These are phyloP conservation scores for Alosa sapidissima DNA, from an alignment of 2,797 vertebrate species.

Conservation along the genomic window DNA sequence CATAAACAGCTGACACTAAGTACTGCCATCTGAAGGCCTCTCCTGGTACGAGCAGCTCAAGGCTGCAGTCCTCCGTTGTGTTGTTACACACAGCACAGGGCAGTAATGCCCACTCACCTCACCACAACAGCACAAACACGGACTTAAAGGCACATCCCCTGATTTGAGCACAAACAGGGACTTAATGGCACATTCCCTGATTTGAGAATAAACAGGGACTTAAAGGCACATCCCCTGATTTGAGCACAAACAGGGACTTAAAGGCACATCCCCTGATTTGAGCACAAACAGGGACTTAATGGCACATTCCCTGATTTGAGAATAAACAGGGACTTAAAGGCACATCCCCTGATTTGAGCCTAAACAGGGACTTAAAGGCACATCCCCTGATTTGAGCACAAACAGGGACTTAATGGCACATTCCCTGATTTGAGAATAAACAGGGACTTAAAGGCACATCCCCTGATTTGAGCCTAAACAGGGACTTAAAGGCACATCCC, in stretches of 20 bases:
- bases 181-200: too few relatives aligned
- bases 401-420: neutral
- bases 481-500: neutral
- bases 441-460: neutral
- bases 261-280: too few relatives aligned
- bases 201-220: neutral
- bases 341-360: too few relatives aligned
- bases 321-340: too few relatives aligned
- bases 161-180: neutral
- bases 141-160: too few relatives aligned
- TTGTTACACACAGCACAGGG: too few relatives aligned
- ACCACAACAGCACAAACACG: neutral
- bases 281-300: too few relatives aligned
- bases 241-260: too few relatives aligned
- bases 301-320: too few relatives aligned
- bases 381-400: neutral
- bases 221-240: too few relatives aligned
- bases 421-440: neutral
- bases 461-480: neutral
- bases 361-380: neutral
- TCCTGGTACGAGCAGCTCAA: neutral
- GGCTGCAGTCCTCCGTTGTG: neutral
- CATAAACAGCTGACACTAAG: slow-evolving; percentile 72
- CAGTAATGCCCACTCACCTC: neutral
- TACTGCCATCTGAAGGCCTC: slow-evolving; percentile 54